Conservation (phyloP, 2,888 invertebrate genomes). For the Diarsia rubi region DNA sequence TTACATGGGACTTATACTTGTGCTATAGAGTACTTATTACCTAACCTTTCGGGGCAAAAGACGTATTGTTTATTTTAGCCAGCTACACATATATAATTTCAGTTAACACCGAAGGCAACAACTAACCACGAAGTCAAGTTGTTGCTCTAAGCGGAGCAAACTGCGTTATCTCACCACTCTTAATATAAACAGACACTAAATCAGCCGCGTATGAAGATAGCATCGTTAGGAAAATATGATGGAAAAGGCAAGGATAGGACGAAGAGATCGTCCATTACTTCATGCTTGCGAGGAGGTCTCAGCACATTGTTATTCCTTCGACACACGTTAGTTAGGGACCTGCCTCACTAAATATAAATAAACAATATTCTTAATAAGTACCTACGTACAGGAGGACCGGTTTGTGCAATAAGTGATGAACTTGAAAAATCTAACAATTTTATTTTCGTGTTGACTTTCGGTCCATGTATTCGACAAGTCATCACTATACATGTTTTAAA, state of each 20-base stretch:
- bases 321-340: slow-evolving; percentile 44
- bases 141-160: background rate
- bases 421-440: background rate
- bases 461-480: background rate
- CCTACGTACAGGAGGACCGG: background rate
- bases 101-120: background rate
- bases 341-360: slow-evolving; percentile 41
- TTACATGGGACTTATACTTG: background rate
- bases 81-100: no score
- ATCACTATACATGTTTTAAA: no score
- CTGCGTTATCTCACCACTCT: slow-evolving; percentile 24
- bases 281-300: slow-evolving; percentile 49
- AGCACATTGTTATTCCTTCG: slow-evolving; percentile 62
- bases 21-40: background rate
- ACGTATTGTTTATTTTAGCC: no score
- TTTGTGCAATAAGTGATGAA: background rate
- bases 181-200: slow-evolving; percentile 53
- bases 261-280: slow-evolving; percentile 46
- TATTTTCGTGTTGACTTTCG: no score
- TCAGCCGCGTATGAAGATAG: slow-evolving; percentile 36
- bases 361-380: slow-evolving; percentile 25
- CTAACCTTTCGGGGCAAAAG: background rate
- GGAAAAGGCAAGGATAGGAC: slow-evolving; percentile 1
- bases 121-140: background rate
- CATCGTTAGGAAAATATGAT: slow-evolving; percentile 42